Evolutionary conservation across 2,797 vertebrate species (phyloP), one percentile per base, ranked within the genome.

Genomic region (Dermochelys coriacea): DNA sequence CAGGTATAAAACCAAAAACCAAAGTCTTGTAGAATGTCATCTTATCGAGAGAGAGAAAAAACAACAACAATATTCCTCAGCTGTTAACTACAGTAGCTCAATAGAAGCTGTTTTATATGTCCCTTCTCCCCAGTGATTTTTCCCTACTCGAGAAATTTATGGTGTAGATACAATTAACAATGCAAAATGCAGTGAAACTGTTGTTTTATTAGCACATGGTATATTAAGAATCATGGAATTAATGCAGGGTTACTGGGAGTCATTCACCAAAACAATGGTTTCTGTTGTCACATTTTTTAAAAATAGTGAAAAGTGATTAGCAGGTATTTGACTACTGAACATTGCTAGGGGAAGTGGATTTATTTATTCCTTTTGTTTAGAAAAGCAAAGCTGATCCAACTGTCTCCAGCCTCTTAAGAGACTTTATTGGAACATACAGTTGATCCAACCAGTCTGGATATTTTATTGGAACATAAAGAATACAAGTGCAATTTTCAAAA

Each of bases 71-170:
- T 37, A 71, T 88, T 84, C 89, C 87, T 4, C 37, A 89, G 79
- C 6, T 1, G n/a, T 89, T 93, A 77, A 55, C 54, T 89, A 37
- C 2, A 59, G 49, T 54, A 85, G 74, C 51, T 91, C 68, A n/a
- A 80, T 12, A 90, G 87, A 89, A 92, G 87, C 77, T 23, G 19
- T 80, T 87, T 94, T 59, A 85, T 25, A 51, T 61, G 5, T 55
- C 81, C 21, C 54, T 84, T 68, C 23, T 90, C 87, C 47, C 45
- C 19, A 59, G 75, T 81, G 91, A 55, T 74, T 78, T 78, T 64
- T 95, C 97, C 93, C 86, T 81, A 55, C 9, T 77, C 86, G 87
- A 94, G 84, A 86, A 95, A 89, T 90, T 94, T 84, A 94, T 10
- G 55, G 31, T 85, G 52, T 93, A 75, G 83, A 89, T 77, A 81